phyloP scores from a whole-genome alignment of 2,888 invertebrate species.

The Lymantria monacha region DNA sequence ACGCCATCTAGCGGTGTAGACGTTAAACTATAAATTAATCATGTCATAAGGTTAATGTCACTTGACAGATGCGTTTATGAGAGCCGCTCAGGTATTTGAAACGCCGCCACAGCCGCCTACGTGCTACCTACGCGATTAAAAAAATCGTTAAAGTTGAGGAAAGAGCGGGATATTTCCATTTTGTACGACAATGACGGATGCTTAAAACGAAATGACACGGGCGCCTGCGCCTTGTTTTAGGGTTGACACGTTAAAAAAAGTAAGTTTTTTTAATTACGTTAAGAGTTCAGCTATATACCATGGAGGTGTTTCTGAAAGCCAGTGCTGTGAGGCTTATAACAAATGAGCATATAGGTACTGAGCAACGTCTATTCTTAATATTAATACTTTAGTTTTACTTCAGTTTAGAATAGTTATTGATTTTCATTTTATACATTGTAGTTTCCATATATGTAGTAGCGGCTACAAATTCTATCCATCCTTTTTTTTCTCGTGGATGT shows the following conservation, averaged over 20 bases:
- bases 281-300: too few species aligned
- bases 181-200: constrained; percentile 52
- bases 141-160: constrained; percentile 24
- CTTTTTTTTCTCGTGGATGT: too few species aligned
- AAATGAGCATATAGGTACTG: too few species aligned
- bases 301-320: too few species aligned
- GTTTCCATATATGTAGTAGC: too few species aligned
- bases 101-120: constrained; percentile 18
- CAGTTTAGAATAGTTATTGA: too few species aligned
- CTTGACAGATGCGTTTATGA: constrained; percentile 27
- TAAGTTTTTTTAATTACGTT: too few species aligned
- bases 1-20: constrained; percentile 25
- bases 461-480: too few species aligned
- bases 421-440: too few species aligned
- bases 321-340: too few species aligned
- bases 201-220: constrained; percentile 46
- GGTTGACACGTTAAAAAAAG: constrained; percentile 27
- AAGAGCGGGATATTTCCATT: constrained; percentile 31
- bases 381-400: too few species aligned
- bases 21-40: constrained; percentile 29
- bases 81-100: constrained; percentile 27
- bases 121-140: constrained; percentile 16
- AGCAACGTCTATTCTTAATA: too few species aligned
- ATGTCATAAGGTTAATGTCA: constrained; percentile 35
- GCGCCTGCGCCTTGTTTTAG: constrained; percentile 34